Percentiles rank a stretch among this genome's conserved stretches.
These are phyloP conservation scores for Enoplolaimus lenunculus DNA, from an alignment of 2,888 invertebrate species.

Conservation along the genomic window DNA sequence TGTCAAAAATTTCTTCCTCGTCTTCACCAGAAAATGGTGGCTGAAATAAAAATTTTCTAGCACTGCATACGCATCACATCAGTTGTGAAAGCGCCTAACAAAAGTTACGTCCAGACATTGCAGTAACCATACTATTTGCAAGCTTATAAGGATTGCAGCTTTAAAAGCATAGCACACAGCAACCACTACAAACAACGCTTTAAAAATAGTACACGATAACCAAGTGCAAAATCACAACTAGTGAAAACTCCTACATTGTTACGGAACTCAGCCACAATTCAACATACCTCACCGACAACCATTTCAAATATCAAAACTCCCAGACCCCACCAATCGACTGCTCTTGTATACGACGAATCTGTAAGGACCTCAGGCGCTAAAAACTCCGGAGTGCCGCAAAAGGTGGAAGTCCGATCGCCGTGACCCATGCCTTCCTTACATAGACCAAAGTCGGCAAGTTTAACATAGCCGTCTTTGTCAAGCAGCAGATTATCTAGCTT, in stretches of 20 bases:
- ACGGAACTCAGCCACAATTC: too few species aligned
- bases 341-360: constrained; percentile 91
- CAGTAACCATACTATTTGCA: too few species aligned
- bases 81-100: too few species aligned
- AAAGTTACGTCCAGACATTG: too few species aligned
- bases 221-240: too few species aligned
- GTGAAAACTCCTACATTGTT: too few species aligned
- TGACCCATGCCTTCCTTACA: constrained; percentile 87
- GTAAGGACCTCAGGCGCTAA: constrained; percentile 78
- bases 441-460: constrained; percentile 93
- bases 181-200: too few species aligned
- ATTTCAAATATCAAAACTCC: constrained; percentile 99
- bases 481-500: constrained; percentile 93
- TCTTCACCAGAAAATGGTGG: constrained; percentile 98
- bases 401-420: constrained; percentile 91
- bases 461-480: constrained; percentile 95
- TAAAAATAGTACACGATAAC: too few species aligned
- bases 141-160: too few species aligned
- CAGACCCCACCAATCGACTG: constrained; percentile 99
- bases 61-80: too few species aligned
- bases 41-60: too few species aligned
- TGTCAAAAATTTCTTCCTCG: constrained; percentile 99
- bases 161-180: too few species aligned
- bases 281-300: constrained; percentile 88
- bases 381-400: constrained; percentile 92